These are phyloP conservation scores for Proteles cristata DNA, from an alignment of 2,113 vertebrate species.

Conservation along the genomic window DNA sequence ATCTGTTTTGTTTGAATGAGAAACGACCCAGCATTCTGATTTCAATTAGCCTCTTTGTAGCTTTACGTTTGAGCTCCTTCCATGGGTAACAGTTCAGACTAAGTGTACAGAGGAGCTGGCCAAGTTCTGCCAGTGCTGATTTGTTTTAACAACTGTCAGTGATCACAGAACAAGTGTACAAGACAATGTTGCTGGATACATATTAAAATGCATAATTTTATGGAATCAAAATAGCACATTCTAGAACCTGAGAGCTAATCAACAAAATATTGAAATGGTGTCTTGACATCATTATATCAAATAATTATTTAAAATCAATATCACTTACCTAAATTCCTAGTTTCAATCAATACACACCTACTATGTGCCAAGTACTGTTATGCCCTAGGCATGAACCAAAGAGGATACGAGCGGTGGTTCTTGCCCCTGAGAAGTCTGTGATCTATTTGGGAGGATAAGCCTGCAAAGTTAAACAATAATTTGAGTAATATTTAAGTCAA, in stretches of 20 bases:
- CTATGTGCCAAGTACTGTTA: background rate
- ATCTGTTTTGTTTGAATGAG: conserved; percentile 77
- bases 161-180: conserved; percentile 23
- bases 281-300: background rate
- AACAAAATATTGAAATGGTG: background rate
- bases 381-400: background rate
- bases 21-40: conserved; percentile 75
- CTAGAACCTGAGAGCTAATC: conserved; percentile 31
- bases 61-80: conserved; percentile 65
- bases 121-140: conserved; percentile 61
- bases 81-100: conserved; percentile 52
- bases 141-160: conserved; percentile 62
- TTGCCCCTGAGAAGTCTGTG: background rate
- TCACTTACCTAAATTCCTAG: background rate
- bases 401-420: background rate
- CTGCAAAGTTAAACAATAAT: background rate
- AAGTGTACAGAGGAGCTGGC: conserved; percentile 56
- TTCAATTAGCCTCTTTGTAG: conserved; percentile 81
- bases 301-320: background rate
- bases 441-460: background rate
- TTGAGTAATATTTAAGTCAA: background rate
- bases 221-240: background rate
- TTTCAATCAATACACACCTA: background rate
- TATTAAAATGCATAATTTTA: background rate
- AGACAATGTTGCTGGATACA: conserved; percentile 5